These are phyloP conservation scores for Pelvicachromis taeniatus DNA, from an alignment of 2,113 vertebrate species.

Conservation along the genomic window DNA sequence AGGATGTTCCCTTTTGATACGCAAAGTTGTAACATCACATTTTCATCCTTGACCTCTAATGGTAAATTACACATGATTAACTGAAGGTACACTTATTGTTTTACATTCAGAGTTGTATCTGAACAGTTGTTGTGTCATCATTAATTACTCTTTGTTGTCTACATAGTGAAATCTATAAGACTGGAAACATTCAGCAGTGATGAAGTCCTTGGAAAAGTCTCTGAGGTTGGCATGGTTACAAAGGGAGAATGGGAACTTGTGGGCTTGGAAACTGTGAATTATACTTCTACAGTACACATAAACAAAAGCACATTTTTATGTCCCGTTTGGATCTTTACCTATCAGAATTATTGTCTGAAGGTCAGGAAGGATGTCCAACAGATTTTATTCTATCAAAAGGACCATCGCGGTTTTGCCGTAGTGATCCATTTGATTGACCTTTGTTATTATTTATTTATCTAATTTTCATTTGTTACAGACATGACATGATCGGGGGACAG, in stretches of 20 bases:
- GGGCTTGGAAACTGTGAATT: not conserved
- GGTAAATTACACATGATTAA: not conserved
- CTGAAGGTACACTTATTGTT: no score
- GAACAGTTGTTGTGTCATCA: not conserved
- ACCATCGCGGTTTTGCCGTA: no score
- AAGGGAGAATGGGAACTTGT: constrained; percentile 48
- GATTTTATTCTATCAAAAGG: no score
- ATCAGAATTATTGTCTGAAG: no score
- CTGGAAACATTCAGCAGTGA: fast-evolving
- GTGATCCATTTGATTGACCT: no score
- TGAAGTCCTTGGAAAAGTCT: fast-evolving
- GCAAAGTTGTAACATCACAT: constrained; percentile 17
- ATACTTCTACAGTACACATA: fast-evolving
- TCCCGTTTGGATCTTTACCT: no score
- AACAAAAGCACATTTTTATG: not conserved
- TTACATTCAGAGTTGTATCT: not conserved
- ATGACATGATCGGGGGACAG: no score
- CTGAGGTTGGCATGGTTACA: not conserved
- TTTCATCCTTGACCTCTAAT: not conserved
- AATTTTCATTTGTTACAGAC: no score
- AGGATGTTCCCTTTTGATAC: constrained; percentile 49
- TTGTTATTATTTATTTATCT: no score
- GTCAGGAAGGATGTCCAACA: no score
- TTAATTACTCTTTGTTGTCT: not conserved
- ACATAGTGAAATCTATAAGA: not conserved